phyloP scores from a whole-genome alignment of 2,797 vertebrate species.

The Setipinna tenuifilis region DNA sequence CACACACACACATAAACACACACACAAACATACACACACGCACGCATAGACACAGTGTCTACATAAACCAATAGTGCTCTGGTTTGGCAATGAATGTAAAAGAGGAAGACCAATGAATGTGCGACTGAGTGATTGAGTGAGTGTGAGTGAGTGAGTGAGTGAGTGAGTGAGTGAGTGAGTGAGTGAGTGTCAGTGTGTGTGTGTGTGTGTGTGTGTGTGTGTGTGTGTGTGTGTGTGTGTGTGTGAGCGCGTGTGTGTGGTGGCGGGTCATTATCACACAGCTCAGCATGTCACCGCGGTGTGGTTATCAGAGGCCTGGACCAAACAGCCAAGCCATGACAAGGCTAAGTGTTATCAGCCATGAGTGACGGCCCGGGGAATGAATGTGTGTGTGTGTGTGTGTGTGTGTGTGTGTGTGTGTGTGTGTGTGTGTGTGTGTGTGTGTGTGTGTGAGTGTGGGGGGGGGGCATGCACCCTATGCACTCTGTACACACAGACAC shows the following conservation, averaged over 20 bases:
- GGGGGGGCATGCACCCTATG: slow-evolving; percentile 24
- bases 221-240: slow-evolving; percentile 11
- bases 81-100: neutral
- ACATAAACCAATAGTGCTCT: neutral
- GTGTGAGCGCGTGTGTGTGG: neutral
- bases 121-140: neutral
- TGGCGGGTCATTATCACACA: slow-evolving; percentile 34
- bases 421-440: neutral
- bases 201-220: slow-evolving; percentile 3
- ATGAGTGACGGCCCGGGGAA: slow-evolving; percentile 14
- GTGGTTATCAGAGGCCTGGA: slow-evolving; percentile 42
- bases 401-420: too few species aligned
- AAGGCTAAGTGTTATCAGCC: slow-evolving; percentile 42
- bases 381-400: neutral
- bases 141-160: too few species aligned
- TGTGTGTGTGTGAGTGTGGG: neutral
- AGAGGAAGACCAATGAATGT: neutral
- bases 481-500: neutral
- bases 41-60: too few species aligned
- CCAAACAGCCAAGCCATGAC: slow-evolving; percentile 39
- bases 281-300: slow-evolving; percentile 32
- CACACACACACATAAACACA: neutral
- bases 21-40: too few species aligned
- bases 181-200: neutral
- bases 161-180: neutral